Percentiles rank a stretch among this genome's conserved stretches.
Conservation (phyloP, 2,888 invertebrate genomes). For the Apantesis nais region DNA sequence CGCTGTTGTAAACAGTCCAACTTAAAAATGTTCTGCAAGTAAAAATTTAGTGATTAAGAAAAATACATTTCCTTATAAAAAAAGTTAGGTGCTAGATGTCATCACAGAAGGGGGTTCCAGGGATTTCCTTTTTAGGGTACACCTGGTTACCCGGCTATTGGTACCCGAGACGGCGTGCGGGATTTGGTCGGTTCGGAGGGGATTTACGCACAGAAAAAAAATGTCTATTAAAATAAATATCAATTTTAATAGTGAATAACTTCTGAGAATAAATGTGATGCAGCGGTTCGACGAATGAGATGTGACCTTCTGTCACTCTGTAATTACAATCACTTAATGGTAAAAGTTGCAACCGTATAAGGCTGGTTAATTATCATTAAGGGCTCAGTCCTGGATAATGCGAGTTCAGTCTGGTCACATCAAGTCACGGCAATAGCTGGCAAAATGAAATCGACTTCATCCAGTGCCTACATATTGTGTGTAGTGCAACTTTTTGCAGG, state of each 20-base stretch:
- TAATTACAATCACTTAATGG: slow-evolving; percentile 47
- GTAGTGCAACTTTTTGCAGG: not conserved
- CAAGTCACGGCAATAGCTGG: slow-evolving; percentile 28
- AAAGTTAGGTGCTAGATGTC: no score
- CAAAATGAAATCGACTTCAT: slow-evolving; percentile 32
- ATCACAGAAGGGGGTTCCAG: no score
- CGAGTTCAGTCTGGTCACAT: slow-evolving; percentile 34
- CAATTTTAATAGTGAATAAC: slow-evolving; percentile 24
- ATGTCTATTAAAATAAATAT: slow-evolving; percentile 4
- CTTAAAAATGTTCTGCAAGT: no score
- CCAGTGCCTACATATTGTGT: not conserved
- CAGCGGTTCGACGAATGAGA: slow-evolving; percentile 29
- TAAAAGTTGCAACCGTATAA: slow-evolving; percentile 29
- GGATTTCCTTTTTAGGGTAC: no score
- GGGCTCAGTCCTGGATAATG: slow-evolving; percentile 38
- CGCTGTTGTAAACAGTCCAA: no score
- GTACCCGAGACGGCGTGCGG: no score
- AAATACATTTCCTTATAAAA: no score
- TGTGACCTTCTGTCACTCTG: slow-evolving; percentile 40
- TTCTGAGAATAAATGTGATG: slow-evolving; percentile 19
- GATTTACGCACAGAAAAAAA: no score
- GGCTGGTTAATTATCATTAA: slow-evolving; percentile 25
- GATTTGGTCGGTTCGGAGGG: no score
- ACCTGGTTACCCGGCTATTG: no score
- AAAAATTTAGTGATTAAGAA: no score